Percentiles rank a stretch among this genome's conserved stretches.
These are phyloP conservation scores for Alces alces DNA, from an alignment of 2,113 vertebrate species.

Conservation along the genomic window DNA sequence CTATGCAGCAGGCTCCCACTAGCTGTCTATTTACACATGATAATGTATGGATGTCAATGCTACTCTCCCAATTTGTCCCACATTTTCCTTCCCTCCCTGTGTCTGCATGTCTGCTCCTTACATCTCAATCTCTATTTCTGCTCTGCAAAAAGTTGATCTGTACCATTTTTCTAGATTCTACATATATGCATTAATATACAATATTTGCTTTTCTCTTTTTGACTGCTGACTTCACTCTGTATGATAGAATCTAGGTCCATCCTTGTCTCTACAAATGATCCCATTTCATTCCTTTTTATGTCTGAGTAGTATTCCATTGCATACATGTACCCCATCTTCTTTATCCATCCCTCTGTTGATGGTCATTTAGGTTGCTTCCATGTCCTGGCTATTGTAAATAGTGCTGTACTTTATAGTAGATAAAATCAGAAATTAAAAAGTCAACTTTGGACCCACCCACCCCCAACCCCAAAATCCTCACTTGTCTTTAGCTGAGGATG, in stretches of 20 bases:
- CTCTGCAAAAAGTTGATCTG: background rate
- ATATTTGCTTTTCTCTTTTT: background rate
- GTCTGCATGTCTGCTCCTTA: background rate
- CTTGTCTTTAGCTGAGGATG: background rate
- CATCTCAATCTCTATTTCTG: background rate
- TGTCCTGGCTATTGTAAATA: background rate
- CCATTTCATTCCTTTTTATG: background rate
- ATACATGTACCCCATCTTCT: background rate
- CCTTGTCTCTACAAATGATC: background rate
- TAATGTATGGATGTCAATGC: background rate
- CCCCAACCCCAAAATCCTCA: rapidly evolving
- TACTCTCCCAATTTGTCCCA: background rate
- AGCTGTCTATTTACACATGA: background rate
- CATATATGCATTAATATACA: background rate
- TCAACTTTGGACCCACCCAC: background rate
- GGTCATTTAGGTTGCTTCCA: background rate
- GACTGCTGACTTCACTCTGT: background rate
- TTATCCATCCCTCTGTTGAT: background rate
- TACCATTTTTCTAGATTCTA: background rate
- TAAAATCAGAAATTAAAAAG: background rate
- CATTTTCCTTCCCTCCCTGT: background rate
- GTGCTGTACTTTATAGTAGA: background rate
- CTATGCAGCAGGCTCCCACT: background rate
- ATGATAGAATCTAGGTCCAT: background rate
- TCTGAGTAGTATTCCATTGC: background rate